Evolutionary conservation across 2,888 invertebrate genomes (phyloP).

Genomic region (Ceramica pisi): DNA sequence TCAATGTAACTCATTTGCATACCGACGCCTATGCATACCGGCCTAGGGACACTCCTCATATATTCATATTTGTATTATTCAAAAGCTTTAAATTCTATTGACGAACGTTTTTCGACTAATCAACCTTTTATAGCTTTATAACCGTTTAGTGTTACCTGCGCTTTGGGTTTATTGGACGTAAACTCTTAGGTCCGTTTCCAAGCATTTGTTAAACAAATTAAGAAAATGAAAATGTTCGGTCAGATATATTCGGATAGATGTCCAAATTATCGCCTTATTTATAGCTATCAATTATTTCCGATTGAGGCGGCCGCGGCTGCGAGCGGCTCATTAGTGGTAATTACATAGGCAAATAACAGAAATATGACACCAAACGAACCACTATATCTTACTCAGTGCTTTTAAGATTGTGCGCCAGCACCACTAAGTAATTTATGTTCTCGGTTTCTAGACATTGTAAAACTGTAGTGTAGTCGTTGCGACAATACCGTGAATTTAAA

Average conservation of each 20-base stretch:
- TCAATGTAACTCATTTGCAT: slow-evolving; percentile 62
- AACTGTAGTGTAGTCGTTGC: slow-evolving; percentile 64
- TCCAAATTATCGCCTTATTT: slow-evolving; percentile 72
- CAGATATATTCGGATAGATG: slow-evolving; percentile 62
- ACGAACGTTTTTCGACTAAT: slow-evolving; percentile 51
- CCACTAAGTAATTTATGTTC: slow-evolving; percentile 58
- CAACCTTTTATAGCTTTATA: slow-evolving; percentile 64
- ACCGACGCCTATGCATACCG: slow-evolving; percentile 40
- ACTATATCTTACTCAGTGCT: slow-evolving; percentile 60
- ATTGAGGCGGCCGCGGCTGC: slow-evolving; percentile 40
- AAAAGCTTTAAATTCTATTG: slow-evolving; percentile 31
- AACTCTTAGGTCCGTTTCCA: slow-evolving; percentile 48
- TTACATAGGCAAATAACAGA: slow-evolving; percentile 69
- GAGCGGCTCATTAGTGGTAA: slow-evolving; percentile 65
- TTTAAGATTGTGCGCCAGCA: slow-evolving; percentile 57
- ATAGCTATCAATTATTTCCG: slow-evolving; percentile 73
- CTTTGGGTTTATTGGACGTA: slow-evolving; percentile 59
- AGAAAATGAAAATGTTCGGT: slow-evolving; percentile 63
- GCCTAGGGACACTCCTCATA: slow-evolving; percentile 18
- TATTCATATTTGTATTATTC: slow-evolving; percentile 42
- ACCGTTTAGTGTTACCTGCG: slow-evolving; percentile 61
- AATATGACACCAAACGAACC: slow-evolving; percentile 68
- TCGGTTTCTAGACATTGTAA: slow-evolving; percentile 63
- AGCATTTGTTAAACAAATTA: slow-evolving; percentile 60
- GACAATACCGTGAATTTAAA: slow-evolving; percentile 65